Evolutionary conservation across 1,140 invertebrate genomes (phyloP).

Genomic region (Pogonognathellus flavescens): DNA sequence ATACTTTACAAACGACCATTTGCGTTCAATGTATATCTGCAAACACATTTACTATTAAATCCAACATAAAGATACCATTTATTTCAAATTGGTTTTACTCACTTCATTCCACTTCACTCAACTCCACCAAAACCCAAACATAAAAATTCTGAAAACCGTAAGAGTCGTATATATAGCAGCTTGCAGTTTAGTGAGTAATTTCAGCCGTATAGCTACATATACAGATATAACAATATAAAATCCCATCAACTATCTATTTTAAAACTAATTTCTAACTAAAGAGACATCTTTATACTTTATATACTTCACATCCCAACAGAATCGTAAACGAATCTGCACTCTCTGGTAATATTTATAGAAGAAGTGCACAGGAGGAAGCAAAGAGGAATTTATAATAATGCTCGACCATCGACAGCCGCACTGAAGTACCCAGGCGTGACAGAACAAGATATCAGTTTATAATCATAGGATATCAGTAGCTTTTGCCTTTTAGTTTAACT

Average conservation of each 20-base stretch:
- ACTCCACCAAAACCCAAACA: conserved; percentile 41
- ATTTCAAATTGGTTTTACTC: conserved; percentile 31
- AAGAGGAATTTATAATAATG: conserved; percentile 24
- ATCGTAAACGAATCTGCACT: too few species aligned
- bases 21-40: not conserved
- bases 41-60: not conserved
- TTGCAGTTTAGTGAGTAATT: not conserved
- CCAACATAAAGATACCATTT: not conserved
- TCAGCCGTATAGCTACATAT: not conserved
- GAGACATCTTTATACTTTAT: too few species aligned
- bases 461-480: not conserved
- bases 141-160: conserved; percentile 37
- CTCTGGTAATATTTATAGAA: too few species aligned
- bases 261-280: too few species aligned
- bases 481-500: conserved; percentile 12
- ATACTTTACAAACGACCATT: too few species aligned
- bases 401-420: conserved; percentile 31
- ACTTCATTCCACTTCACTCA: conserved; percentile 41
- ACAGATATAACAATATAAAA: too few species aligned
- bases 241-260: too few species aligned
- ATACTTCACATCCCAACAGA: too few species aligned
- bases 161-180: not conserved
- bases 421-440: conserved; percentile 20
- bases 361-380: not conserved
- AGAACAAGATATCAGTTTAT: conserved; percentile 43